A percentile compares a stretch with the other conserved stretches of the same genome.
Conservation (phyloP, 2,888 invertebrate genomes). For the Metellina segmentata region DNA sequence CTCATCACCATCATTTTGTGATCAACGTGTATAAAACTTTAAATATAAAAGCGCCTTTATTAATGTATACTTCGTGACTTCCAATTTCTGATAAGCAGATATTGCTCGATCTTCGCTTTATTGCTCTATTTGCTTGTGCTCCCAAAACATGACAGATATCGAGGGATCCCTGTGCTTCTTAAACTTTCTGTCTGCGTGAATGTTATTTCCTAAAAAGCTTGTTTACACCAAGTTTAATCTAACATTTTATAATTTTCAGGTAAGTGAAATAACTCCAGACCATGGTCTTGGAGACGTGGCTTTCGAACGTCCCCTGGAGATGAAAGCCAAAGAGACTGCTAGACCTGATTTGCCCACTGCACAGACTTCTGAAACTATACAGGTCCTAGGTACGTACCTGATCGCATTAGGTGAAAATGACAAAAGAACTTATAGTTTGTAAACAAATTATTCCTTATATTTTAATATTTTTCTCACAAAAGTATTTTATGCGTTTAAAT, state of each 20-base stretch:
- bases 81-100: too few relatives aligned
- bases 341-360: constrained; percentile 71
- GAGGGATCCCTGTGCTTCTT: too few relatives aligned
- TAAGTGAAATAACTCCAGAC: constrained; percentile 72
- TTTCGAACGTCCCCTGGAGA: constrained; percentile 51
- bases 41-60: too few relatives aligned
- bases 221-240: background rate
- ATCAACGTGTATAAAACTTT: too few relatives aligned
- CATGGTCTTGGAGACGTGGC: constrained; percentile 70
- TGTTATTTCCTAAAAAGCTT: background rate
- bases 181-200: too few relatives aligned
- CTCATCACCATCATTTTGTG: too few relatives aligned
- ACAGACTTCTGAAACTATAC: constrained; percentile 65
- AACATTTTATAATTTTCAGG: constrained; percentile 28
- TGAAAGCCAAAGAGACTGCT: constrained; percentile 70
- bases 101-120: too few relatives aligned
- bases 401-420: background rate
- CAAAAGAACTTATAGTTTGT: background rate
- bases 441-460: background rate
- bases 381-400: constrained; percentile 71
- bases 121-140: too few relatives aligned
- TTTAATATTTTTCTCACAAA: too few relatives aligned
- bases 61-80: too few relatives aligned
- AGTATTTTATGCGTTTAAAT: too few relatives aligned
- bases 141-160: too few relatives aligned